These are phyloP conservation scores for Phocoena sinus DNA, from an alignment of 2,113 vertebrate species.

Conservation along the genomic window DNA sequence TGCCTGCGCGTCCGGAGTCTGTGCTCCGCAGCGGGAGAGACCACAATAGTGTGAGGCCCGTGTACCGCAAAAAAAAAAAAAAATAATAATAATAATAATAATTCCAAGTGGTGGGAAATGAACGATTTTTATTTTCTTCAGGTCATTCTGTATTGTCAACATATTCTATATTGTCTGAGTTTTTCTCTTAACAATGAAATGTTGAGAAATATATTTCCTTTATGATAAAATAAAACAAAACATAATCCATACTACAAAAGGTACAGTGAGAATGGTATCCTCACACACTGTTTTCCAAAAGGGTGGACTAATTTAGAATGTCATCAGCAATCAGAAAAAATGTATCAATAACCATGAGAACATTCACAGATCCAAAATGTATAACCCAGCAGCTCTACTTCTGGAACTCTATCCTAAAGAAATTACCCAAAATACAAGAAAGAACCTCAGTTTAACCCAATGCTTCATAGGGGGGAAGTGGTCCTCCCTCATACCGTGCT, in stretches of 20 bases:
- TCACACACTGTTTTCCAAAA: not conserved
- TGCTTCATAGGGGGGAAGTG: not conserved
- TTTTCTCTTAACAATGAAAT: not conserved
- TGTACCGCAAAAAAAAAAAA: too few species aligned
- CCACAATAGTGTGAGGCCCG: too few species aligned
- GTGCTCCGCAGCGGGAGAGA: too few species aligned
- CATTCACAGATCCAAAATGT: not conserved
- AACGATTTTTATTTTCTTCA: slow-evolving; percentile 4
- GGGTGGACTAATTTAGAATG: not conserved
- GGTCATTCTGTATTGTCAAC: not conserved
- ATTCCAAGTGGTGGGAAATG: not conserved
- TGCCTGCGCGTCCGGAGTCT: too few species aligned
- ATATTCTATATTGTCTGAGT: not conserved
- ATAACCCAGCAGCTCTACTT: not conserved
- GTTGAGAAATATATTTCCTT: slow-evolving; percentile 4
- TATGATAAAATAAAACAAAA: not conserved
- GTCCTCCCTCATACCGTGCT: slow-evolving; percentile 79
- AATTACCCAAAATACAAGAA: not conserved
- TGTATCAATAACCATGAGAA: not conserved
- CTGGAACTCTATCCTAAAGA: not conserved
- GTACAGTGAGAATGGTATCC: not conserved
- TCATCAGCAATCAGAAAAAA: not conserved
- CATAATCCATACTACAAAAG: not conserved
- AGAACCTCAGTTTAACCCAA: not conserved
- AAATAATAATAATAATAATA: not conserved